Evolutionary conservation across 2,797 vertebrate genomes (phyloP).

Genomic region (Odontamblyopus lacepedii): DNA sequence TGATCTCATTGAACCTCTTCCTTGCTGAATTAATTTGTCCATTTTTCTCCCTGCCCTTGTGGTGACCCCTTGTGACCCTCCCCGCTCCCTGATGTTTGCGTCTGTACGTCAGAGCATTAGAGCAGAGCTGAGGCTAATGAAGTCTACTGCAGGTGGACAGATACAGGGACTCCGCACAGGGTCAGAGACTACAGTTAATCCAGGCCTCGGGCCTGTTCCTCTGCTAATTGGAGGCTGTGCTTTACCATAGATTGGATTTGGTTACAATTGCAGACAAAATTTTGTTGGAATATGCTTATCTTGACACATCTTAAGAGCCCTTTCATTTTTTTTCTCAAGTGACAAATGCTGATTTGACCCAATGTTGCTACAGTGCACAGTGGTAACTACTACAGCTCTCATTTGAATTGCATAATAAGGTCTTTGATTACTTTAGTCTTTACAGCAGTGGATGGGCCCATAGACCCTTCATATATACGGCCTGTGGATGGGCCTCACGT

Average conservation of each 20-base stretch:
- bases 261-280: slow-evolving; percentile 18
- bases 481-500: background rate
- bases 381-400: background rate
- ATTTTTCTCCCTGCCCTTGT: background rate
- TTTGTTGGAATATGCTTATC: slow-evolving; percentile 20
- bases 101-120: slow-evolving; percentile 25
- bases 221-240: slow-evolving; percentile 31
- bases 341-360: slow-evolving; percentile 10
- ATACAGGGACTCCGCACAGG: slow-evolving; percentile 18
- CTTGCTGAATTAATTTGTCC: background rate
- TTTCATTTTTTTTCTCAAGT: slow-evolving; percentile 9
- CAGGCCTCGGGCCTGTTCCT: slow-evolving; percentile 24
- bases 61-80: slow-evolving; percentile 16
- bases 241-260: slow-evolving; percentile 28
- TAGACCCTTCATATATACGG: too few species aligned
- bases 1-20: too few species aligned
- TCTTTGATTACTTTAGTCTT: background rate
- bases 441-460: background rate
- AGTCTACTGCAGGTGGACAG: slow-evolving; percentile 23
- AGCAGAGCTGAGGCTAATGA: slow-evolving; percentile 28
- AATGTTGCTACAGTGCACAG: background rate
- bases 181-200: slow-evolving; percentile 35
- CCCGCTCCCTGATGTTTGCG: slow-evolving; percentile 24
- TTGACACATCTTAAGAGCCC: slow-evolving; percentile 18
- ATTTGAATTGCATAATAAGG: background rate